Evolutionary conservation across 2,888 invertebrate species (phyloP), one percentile per base, ranked within the genome.

Genomic region (Andrena praecox): DNA sequence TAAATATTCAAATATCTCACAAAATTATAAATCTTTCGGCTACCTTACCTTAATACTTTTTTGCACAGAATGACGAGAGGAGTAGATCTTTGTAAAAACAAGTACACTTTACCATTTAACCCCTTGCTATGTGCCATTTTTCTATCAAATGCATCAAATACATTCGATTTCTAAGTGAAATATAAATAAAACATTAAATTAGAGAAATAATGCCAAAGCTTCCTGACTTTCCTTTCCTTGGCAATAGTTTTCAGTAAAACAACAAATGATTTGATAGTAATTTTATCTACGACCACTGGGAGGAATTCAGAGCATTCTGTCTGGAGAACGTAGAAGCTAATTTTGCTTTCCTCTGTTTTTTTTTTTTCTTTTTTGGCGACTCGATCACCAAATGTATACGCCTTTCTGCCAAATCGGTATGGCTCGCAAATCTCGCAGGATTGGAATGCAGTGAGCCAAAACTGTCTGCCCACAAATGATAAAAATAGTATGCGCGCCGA

Each of bases 391-490:
- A 67, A 63, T 35, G 67, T 42, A 42, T 33, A 74, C 60, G 66
- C 42, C 52, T 67, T 62, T 52, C 66, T 52, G 59, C 67, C 42
- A 75, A 42, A 78, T 75, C 67, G 77, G 67, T 31, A 33, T n/a
- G 76, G 62, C 76, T 68, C 67, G 78, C 78, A 76, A 78, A 78
- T 78, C 78, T 67, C 62, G 52, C 67, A 67, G 78, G 78, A 75
- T 75, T 78, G 78, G 78, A 78, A 78, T 68, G 78, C 76, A 16
- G 42, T 12, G 76, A 78, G 78, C 78, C 78, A 78, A 78, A 78
- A 76, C 67, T 75, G 78, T 78, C 78, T 75, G 67, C 66, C 74
- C 60, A 62, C 76, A 76, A 75, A 78, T 76, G 78, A 75, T 75
- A 78, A 78, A 78, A 78, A 78, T 78, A 78, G 78, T 78, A 54